These are phyloP conservation scores for Hipposideros larvatus DNA, from an alignment of 2,797 vertebrate genomes.

Conservation along the genomic window DNA sequence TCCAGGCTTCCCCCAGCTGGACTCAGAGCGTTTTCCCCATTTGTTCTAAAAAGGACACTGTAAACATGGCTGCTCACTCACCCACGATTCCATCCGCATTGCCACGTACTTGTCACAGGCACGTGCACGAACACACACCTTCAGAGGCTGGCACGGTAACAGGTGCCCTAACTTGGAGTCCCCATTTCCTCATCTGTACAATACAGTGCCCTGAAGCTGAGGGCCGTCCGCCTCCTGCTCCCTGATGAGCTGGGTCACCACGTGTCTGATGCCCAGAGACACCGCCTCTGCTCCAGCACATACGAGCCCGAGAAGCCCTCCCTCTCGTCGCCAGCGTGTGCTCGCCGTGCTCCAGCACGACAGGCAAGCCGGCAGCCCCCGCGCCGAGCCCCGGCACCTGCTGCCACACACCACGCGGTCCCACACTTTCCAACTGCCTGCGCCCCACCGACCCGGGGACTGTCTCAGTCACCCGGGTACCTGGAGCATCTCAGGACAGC, in stretches of 20 bases:
- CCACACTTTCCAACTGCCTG: background rate
- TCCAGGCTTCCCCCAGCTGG: background rate
- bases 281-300: background rate
- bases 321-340: rapidly evolving
- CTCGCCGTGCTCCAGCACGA: rapidly evolving
- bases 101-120: background rate
- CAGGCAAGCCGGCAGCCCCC: background rate
- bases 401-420: no score
- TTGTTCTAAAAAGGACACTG: background rate
- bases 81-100: rapidly evolving
- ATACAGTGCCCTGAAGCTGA: rapidly evolving
- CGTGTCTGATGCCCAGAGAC: rapidly evolving
- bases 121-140: rapidly evolving
- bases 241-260: background rate
- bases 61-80: background rate
- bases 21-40: no score
- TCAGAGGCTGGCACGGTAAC: background rate
- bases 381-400: rapidly evolving
- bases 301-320: background rate
- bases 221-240: background rate
- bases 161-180: no score
- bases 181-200: rapidly evolving
- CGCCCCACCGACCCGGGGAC: rapidly evolving
- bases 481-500: background rate
- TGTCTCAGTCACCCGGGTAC: background rate